Evolutionary conservation across 1,140 invertebrate species (phyloP).

Genomic region (Eupeodes corollae): DNA sequence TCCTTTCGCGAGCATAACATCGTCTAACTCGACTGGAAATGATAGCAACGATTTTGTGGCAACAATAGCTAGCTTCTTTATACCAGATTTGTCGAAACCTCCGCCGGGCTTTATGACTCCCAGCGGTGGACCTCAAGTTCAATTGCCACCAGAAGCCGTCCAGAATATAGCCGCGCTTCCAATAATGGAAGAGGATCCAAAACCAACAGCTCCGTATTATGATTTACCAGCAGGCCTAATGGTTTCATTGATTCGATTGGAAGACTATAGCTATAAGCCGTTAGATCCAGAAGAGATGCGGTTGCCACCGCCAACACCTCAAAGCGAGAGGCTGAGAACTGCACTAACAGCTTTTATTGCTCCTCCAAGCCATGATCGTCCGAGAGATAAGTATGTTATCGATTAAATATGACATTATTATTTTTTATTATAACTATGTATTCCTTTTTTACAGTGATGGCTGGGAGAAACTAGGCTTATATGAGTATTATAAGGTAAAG

Average conservation of each 20-base stretch:
- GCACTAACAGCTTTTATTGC: conserved; percentile 94
- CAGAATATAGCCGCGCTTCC: no score
- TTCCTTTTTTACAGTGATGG: conserved; percentile 64
- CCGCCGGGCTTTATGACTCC: conserved; percentile 64
- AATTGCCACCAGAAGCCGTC: not conserved
- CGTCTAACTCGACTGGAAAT: not conserved
- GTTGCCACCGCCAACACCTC: conserved; percentile 84
- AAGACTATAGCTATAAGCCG: conserved; percentile 81
- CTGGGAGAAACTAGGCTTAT: conserved; percentile 93
- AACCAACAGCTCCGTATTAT: conserved; percentile 88
- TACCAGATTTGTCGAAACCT: conserved; percentile 75
- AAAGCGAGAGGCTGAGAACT: conserved; percentile 78
- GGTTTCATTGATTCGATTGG: conserved; percentile 77
- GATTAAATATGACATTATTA: conserved; percentile 5
- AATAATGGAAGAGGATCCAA: conserved; percentile 51
- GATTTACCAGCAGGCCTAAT: conserved; percentile 92
- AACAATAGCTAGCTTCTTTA: conserved; percentile 39
- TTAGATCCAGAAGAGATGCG: conserved; percentile 82
- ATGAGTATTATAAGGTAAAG: conserved; percentile 96
- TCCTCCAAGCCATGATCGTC: conserved; percentile 82
- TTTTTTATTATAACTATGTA: conserved; percentile 10
- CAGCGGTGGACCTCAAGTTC: conserved; percentile 3
- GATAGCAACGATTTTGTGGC: conserved; percentile 16
- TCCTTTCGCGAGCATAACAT: conserved; percentile 12
- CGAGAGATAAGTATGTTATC: conserved; percentile 76